A percentile compares a stretch with the other conserved stretches of the same genome.
Evolutionary conservation across 2,888 invertebrate species (phyloP).

Genomic region (Mechanitis mazaeus): DNA sequence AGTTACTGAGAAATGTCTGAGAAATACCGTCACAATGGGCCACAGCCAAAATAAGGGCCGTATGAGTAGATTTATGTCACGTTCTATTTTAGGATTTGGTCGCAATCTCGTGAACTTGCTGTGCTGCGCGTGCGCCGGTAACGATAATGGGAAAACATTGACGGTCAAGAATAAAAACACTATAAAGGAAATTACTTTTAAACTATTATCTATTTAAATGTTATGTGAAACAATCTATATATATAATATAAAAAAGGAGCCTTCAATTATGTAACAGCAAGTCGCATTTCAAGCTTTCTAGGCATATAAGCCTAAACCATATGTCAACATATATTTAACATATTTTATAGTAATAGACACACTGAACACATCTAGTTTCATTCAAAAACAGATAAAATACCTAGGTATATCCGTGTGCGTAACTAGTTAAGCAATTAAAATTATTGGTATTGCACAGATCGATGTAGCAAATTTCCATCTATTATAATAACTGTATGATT

Average conservation of each 20-base stretch:
- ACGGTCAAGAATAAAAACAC: background rate
- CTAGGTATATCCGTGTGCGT: conserved; percentile 19
- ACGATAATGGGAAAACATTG: conserved; percentile 17
- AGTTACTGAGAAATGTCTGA: conserved; percentile 22
- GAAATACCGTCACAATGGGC: conserved; percentile 43
- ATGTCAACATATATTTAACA: too few species aligned
- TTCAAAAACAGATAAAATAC: conserved; percentile 13
- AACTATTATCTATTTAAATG: too few species aligned
- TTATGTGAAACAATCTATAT: too few species aligned
- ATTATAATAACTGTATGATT: conserved; percentile 24
- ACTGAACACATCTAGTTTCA: background rate
- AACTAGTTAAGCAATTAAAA: conserved; percentile 20
- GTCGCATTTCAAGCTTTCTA: conserved; percentile 10
- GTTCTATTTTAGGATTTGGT: conserved; percentile 60
- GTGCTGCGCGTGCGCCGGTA: conserved; percentile 40
- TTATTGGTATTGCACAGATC: conserved; percentile 18
- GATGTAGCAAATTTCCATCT: conserved; percentile 24
- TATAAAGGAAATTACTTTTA: too few species aligned
- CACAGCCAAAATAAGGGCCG: conserved; percentile 57
- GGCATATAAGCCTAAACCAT: background rate
- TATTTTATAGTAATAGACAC: background rate
- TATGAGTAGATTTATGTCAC: conserved; percentile 73
- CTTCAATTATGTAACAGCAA: conserved; percentile 15
- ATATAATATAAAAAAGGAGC: conserved; percentile 7
- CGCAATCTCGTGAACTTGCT: conserved; percentile 58